Conservation (phyloP, 2,113 vertebrate species). For the Morone chrysops region DNA sequence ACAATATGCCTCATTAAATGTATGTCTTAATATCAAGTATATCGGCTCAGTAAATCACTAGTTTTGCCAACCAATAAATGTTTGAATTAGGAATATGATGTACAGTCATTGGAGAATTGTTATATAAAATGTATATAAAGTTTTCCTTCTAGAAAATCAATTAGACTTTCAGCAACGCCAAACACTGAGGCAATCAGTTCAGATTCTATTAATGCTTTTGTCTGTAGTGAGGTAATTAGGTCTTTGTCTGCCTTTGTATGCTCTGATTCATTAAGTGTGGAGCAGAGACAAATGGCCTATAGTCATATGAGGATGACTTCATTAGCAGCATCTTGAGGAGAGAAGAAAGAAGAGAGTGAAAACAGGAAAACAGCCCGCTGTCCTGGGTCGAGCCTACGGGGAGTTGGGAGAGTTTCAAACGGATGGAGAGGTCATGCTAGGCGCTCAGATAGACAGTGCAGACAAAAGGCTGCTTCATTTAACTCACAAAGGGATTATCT, state of each 20-base stretch:
- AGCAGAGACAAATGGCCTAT: conserved; percentile 17
- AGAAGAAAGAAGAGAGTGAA: conserved; percentile 8
- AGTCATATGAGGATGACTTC: conserved; percentile 57
- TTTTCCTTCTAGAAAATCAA: conserved; percentile 11
- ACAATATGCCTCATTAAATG: neutral
- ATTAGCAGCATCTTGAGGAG: conserved; percentile 39
- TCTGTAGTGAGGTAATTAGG: conserved; percentile 24
- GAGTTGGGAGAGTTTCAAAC: conserved; percentile 17
- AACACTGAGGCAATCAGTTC: neutral
- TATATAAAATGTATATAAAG: neutral
- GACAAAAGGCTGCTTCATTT: conserved; percentile 61
- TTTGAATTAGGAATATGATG: neutral
- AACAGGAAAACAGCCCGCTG: conserved; percentile 12
- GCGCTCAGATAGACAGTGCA: conserved; percentile 19
- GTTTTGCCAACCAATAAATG: neutral
- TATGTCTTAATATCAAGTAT: neutral
- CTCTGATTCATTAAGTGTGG: conserved; percentile 9
- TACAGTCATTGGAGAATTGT: neutral
- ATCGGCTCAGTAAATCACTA: neutral
- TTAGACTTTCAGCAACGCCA: conserved; percentile 5
- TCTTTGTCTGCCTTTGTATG: conserved; percentile 3
- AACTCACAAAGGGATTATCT: conserved; percentile 58
- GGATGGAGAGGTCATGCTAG: conserved; percentile 27
- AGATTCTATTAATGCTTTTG: conserved; percentile 24
- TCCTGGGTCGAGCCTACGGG: neutral